These are phyloP conservation scores for Trissoscelio sp. DNA, from an alignment of 2,888 invertebrate species.

Conservation along the genomic window DNA sequence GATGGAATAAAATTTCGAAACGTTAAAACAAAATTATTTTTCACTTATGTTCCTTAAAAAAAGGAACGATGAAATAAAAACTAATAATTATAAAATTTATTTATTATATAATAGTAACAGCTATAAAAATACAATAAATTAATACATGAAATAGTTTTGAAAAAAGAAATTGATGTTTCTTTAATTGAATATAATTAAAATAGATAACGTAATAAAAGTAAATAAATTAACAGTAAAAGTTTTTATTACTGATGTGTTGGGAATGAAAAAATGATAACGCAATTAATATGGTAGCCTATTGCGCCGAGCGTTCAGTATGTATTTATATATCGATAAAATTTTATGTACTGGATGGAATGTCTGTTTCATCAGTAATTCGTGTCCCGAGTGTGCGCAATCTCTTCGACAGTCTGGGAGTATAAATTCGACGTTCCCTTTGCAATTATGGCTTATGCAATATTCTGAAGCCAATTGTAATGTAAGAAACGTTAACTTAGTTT, in stretches of 20 bases:
- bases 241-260: background rate
- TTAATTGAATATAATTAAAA: no score
- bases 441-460: conserved; percentile 66
- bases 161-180: no score
- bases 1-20: no score
- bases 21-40: no score
- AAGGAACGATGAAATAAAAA: no score
- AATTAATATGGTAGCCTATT: conserved; percentile 13
- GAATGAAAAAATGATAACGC: conserved; percentile 28
- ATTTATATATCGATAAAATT: conserved; percentile 56
- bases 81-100: no score
- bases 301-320: conserved; percentile 4
- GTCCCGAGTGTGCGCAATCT: conserved; percentile 57
- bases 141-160: no score
- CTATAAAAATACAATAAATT: no score
- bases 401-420: conserved; percentile 47
- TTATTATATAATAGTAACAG: no score
- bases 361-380: conserved; percentile 55
- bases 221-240: background rate
- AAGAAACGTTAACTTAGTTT: conserved; percentile 81
- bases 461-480: conserved; percentile 72
- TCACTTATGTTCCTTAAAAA: no score
- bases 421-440: conserved; percentile 62
- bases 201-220: no score
- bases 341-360: conserved; percentile 39